A percentile compares a stretch with the other conserved stretches of the same genome.
phyloP scores from a whole-genome alignment of 2,888 invertebrate species.

The Bombylius major region DNA sequence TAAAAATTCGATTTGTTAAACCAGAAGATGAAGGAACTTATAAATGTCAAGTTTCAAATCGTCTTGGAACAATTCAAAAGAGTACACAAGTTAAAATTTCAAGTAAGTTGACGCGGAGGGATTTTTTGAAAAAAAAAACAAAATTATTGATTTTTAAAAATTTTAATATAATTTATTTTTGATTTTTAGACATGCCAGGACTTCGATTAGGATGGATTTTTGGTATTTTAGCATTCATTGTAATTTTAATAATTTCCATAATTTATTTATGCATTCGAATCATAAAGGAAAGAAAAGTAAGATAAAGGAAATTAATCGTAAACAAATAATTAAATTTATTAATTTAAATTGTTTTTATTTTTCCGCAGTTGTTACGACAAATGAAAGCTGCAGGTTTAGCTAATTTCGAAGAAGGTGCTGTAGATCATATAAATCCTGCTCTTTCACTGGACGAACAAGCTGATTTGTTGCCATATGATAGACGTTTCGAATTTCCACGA shows the following conservation, averaged over 20 bases:
- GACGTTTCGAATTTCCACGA: conserved; percentile 81
- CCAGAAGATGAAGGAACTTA: conserved; percentile 48
- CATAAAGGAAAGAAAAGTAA: conserved; percentile 22
- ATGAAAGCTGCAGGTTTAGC: conserved; percentile 59
- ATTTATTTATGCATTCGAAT: conserved; percentile 28
- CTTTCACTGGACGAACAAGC: conserved; percentile 86
- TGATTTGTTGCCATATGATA: conserved; percentile 83
- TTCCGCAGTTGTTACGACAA: conserved; percentile 44
- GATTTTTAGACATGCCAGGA: conserved; percentile 26
- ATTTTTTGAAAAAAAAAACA: not conserved
- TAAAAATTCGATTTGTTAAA: conserved; percentile 43
- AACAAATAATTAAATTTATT: too few relatives aligned
- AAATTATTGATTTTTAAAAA: not conserved
- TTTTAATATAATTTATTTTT: not conserved
- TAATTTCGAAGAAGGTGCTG: conserved; percentile 66
- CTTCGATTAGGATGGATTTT: conserved; percentile 32
- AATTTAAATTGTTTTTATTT: too few relatives aligned
- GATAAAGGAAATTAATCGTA: too few relatives aligned
- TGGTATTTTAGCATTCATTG: conserved; percentile 23
- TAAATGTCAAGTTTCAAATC: conserved; percentile 42
- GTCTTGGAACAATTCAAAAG: conserved; percentile 36
- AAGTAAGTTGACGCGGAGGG: conserved; percentile 35
- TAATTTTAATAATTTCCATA: conserved; percentile 23
- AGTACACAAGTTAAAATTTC: conserved; percentile 37
- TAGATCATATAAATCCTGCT: conserved; percentile 75